These are phyloP conservation scores for Ophiothrix spiculata DNA, from an alignment of 35 echinoderm and acorn worm genomes.

Conservation along the genomic window DNA sequence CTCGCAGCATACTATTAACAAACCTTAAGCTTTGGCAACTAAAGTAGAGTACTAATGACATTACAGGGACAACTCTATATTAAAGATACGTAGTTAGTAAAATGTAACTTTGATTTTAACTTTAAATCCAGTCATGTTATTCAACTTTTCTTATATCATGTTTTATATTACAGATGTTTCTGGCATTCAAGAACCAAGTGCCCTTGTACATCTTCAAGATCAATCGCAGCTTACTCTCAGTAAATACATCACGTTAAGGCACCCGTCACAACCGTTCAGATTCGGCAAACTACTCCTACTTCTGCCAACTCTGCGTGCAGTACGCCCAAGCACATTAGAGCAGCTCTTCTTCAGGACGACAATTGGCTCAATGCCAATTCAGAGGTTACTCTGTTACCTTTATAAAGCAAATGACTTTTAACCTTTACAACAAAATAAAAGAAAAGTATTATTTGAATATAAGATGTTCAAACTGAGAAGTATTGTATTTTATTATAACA, in stretches of 20 bases:
- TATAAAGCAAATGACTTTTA: constrained; percentile 47
- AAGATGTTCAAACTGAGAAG: neutral
- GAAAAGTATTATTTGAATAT: constrained; percentile 4
- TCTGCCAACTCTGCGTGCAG: constrained; percentile 69
- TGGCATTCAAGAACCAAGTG: constrained; percentile 57
- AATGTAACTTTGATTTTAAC: no score
- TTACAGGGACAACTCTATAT: no score
- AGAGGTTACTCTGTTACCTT: constrained; percentile 70
- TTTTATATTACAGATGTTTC: constrained; percentile 76
- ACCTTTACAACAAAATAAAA: neutral
- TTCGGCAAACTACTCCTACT: constrained; percentile 91
- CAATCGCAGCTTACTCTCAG: constrained; percentile 90
- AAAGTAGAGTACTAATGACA: no score
- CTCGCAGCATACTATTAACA: no score
- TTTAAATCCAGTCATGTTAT: no score
- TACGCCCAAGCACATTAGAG: constrained; percentile 75
- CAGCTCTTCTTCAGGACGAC: constrained; percentile 93
- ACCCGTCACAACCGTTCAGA: constrained; percentile 80
- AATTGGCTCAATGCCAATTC: constrained; percentile 79
- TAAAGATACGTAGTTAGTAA: no score
- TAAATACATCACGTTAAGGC: constrained; percentile 82
- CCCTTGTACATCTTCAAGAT: constrained; percentile 72
- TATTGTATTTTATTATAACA: no score
- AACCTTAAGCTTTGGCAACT: no score
- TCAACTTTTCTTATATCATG: no score